Evolutionary conservation across 2,113 vertebrate genomes (phyloP).

Genomic region (Perccottus glenii): DNA sequence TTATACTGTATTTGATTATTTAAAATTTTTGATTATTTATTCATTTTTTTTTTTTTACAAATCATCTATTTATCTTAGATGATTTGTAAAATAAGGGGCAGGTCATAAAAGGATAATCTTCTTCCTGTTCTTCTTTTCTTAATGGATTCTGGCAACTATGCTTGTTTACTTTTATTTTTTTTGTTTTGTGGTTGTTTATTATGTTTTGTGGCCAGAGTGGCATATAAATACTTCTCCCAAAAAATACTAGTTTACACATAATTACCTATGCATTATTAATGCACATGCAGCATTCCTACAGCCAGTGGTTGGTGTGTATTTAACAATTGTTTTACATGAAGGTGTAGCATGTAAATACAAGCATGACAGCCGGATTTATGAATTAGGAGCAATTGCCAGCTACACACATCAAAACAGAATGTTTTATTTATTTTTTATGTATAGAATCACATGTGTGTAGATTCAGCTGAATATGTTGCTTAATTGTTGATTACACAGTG

Average conservation of each 20-base stretch:
- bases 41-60: too few relatives aligned
- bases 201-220: too few relatives aligned
- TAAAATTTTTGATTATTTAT: too few relatives aligned
- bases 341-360: constrained; percentile 57
- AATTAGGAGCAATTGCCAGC: constrained; percentile 30
- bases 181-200: too few relatives aligned
- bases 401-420: constrained; percentile 31
- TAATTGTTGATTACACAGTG: constrained; percentile 49
- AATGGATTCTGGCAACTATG: too few relatives aligned
- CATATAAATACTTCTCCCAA: too few relatives aligned
- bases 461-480: neutral
- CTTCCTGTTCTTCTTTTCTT: too few relatives aligned
- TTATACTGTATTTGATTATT: too few relatives aligned
- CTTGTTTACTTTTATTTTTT: too few relatives aligned
- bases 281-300: constrained; percentile 32
- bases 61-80: too few relatives aligned
- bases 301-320: constrained; percentile 51
- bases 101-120: too few relatives aligned
- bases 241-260: constrained; percentile 56
- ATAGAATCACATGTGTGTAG: neutral
- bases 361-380: constrained; percentile 45
- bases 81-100: too few relatives aligned
- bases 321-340: constrained; percentile 55
- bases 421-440: constrained; percentile 9
- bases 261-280: constrained; percentile 55